These are phyloP conservation scores for Chrysochloris asiatica DNA, from an alignment of 2,113 vertebrate species.

Conservation along the genomic window DNA sequence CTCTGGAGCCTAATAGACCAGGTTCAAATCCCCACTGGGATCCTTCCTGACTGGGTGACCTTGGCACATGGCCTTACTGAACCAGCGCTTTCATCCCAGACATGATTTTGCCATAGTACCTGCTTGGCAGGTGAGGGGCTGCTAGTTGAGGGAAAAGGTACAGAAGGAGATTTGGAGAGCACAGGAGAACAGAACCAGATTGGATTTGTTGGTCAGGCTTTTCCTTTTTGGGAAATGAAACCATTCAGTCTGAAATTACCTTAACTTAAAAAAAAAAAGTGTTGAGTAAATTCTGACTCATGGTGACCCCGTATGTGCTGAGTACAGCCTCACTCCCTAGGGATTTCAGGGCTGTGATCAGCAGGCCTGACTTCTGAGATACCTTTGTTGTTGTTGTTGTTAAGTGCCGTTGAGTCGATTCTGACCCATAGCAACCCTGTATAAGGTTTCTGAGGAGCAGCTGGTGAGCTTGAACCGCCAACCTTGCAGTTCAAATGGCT, in stretches of 20 bases:
- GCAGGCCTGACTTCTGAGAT: neutral
- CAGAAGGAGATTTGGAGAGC: neutral
- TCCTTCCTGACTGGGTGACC: neutral
- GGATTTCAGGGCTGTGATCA: neutral
- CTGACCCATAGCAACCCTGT: no score
- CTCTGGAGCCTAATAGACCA: neutral
- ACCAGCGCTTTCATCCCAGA: neutral
- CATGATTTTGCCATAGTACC: neutral
- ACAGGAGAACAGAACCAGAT: neutral
- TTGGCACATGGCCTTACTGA: neutral
- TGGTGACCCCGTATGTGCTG: neutral
- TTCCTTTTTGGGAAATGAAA: neutral
- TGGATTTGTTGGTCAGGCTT: neutral
- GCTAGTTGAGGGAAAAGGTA: neutral
- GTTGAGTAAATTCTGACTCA: neutral
- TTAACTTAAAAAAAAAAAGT: neutral
- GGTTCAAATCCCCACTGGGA: neutral
- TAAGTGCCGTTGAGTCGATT: no score
- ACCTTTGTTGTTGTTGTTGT: no score
- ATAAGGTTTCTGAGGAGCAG: no score
- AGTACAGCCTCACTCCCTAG: neutral
- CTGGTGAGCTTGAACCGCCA: no score
- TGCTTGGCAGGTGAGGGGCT: neutral
- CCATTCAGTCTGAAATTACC: neutral
- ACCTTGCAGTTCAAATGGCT: no score